A percentile compares a stretch with the other conserved stretches of the same genome.
Evolutionary conservation across 2,113 vertebrate species (phyloP).

Genomic region (Rhombomys opimus): DNA sequence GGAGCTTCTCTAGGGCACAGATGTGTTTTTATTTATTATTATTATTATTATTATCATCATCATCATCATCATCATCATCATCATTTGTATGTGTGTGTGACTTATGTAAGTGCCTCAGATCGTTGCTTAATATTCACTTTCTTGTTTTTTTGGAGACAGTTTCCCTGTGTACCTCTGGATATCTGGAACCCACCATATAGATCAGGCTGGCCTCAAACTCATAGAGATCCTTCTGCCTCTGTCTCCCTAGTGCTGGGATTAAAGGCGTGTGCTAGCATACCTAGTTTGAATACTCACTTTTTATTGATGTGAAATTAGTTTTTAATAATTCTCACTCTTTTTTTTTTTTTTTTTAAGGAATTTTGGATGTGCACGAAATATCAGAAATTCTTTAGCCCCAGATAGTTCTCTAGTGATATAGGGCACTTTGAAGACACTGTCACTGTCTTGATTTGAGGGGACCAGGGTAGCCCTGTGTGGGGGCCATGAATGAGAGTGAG

Average conservation of each 20-base stretch:
- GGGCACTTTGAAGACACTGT: not conserved
- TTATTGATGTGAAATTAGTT: slow-evolving; percentile 20
- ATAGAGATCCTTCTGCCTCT: not conserved
- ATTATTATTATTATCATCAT: not conserved
- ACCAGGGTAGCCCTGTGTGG: not conserved
- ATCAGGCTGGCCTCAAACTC: not conserved
- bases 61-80: not conserved
- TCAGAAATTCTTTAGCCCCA: not conserved
- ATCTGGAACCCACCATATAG: not conserved
- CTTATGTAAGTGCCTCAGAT: slow-evolving; percentile 2
- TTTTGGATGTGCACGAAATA: slow-evolving; percentile 21
- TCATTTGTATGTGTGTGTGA: not conserved
- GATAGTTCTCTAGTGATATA: not conserved
- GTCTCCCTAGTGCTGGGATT: not conserved
- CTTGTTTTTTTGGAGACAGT: not conserved
- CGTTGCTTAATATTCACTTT: not conserved
- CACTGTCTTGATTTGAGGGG: not conserved
- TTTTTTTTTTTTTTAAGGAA: slow-evolving; percentile 54
- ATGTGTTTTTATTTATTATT: not conserved
- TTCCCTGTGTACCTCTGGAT: not conserved
- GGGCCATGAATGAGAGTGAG: not conserved
- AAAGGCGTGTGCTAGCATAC: not conserved
- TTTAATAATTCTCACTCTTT: not conserved
- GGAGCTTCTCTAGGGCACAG: not conserved
- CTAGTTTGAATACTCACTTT: not conserved